phyloP scores from a whole-genome alignment of 2,113 vertebrate genomes.

The Osmerus eperlanus region DNA sequence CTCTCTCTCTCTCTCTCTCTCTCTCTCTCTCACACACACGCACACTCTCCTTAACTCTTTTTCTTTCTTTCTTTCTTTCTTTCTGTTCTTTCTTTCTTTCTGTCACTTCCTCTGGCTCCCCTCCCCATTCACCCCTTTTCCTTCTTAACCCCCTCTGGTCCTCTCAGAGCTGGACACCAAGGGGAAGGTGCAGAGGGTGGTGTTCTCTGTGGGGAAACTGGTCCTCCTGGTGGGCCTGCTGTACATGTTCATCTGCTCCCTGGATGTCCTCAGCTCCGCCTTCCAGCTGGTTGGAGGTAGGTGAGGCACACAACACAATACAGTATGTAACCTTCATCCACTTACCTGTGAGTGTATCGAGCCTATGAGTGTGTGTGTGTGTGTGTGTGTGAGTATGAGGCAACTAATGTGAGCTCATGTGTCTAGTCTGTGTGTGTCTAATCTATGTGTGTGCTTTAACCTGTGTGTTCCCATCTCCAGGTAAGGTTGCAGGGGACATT shows the following conservation, averaged over 20 bases:
- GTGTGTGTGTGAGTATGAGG: not conserved
- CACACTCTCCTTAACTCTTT: not conserved
- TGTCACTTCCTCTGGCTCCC: not conserved
- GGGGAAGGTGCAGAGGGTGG: constrained; percentile 74
- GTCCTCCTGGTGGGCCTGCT: constrained; percentile 80
- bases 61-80: not conserved
- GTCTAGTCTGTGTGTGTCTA: not conserved
- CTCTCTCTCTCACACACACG: no score
- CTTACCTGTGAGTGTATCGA: not conserved
- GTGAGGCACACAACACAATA: not conserved
- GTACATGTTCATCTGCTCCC: constrained; percentile 91
- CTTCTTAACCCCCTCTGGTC: not conserved
- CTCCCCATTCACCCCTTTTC: not conserved
- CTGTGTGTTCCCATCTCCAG: constrained; percentile 54
- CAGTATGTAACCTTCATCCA: not conserved
- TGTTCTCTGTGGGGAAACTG: constrained; percentile 71
- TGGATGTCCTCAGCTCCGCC: constrained; percentile 90
- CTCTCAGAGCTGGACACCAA: constrained; percentile 78
- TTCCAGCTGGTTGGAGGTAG: constrained; percentile 96
- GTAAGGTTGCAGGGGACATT: constrained; percentile 91
- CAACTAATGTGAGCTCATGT: not conserved
- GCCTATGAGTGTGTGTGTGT: not conserved
- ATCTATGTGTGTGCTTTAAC: no score
- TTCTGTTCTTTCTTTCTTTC: not conserved
- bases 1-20: not conserved